Percentiles rank a stretch among this genome's conserved stretches.
phyloP scores from a whole-genome alignment of 1,140 invertebrate species.

The Gonatopus flavifemur region DNA sequence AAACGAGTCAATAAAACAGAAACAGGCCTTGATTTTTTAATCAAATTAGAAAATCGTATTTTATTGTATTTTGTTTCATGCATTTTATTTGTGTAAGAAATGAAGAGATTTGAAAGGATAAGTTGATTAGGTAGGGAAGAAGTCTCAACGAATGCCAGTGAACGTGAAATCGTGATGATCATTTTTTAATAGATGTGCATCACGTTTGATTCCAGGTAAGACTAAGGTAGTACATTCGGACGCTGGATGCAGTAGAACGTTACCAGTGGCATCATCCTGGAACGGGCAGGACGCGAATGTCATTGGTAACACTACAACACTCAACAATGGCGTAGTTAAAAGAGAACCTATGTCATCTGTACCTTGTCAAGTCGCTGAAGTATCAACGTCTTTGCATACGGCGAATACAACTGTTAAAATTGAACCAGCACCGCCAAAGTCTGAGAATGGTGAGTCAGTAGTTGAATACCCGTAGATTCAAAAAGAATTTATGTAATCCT shows the following conservation, averaged over 20 bases:
- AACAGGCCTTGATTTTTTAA: no score
- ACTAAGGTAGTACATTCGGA: slow-evolving; percentile 52
- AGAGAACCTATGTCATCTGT: slow-evolving; percentile 60
- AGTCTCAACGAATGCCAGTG: no score
- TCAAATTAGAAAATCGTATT: no score
- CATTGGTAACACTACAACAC: slow-evolving; percentile 26
- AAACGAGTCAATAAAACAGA: no score
- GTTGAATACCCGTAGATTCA: not conserved
- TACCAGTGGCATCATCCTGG: slow-evolving; percentile 52
- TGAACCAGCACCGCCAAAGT: slow-evolving; percentile 48
- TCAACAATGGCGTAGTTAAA: slow-evolving; percentile 53
- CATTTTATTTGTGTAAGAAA: no score
- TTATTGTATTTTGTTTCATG: no score
- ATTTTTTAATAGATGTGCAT: no score
- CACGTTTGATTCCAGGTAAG: slow-evolving; percentile 42
- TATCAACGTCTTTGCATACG: slow-evolving; percentile 64
- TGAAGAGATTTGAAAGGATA: no score
- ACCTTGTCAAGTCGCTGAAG: slow-evolving; percentile 67
- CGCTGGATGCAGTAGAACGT: slow-evolving; percentile 51
- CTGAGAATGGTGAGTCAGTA: slow-evolving; percentile 47
- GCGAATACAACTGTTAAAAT: slow-evolving; percentile 54
- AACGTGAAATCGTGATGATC: slow-evolving; percentile 11
- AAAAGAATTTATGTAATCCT: not conserved
- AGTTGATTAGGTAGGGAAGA: no score
- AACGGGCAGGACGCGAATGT: slow-evolving; percentile 38